These are phyloP conservation scores for Pecten maximus DNA, from an alignment of 2,888 invertebrate species.

Conservation along the genomic window DNA sequence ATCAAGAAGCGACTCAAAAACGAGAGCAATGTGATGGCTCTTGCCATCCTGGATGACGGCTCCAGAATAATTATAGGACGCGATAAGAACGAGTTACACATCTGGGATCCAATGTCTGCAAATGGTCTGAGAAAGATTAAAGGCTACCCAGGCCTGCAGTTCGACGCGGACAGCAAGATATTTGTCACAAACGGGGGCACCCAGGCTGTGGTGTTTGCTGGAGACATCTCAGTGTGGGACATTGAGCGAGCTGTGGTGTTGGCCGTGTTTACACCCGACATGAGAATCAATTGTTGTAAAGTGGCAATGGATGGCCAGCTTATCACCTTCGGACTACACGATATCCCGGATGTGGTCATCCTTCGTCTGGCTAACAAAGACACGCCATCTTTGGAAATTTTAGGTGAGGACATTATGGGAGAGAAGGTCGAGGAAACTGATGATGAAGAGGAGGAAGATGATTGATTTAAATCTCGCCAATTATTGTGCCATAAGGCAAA, in stretches of 20 bases:
- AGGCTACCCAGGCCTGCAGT: slow-evolving; percentile 73
- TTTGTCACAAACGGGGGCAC: slow-evolving; percentile 72
- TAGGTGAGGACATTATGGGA: slow-evolving; percentile 71
- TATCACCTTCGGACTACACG: slow-evolving; percentile 77
- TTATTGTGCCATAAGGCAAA: not conserved
- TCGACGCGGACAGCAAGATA: slow-evolving; percentile 73
- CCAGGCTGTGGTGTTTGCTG: slow-evolving; percentile 77
- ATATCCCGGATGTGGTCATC: slow-evolving; percentile 74
- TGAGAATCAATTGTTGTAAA: slow-evolving; percentile 74
- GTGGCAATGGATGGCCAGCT: slow-evolving; percentile 74
- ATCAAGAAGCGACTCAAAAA: slow-evolving; percentile 76
- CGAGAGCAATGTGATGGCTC: slow-evolving; percentile 78
- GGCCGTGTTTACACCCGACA: slow-evolving; percentile 80
- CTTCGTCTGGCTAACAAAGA: slow-evolving; percentile 67
- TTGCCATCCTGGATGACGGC: slow-evolving; percentile 77
- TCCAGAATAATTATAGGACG: slow-evolving; percentile 78
- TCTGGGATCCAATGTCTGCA: slow-evolving; percentile 77
- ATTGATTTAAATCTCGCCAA: slow-evolving; percentile 41
- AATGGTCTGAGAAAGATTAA: slow-evolving; percentile 71
- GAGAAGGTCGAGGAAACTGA: slow-evolving; percentile 72
- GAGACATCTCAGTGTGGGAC: slow-evolving; percentile 81
- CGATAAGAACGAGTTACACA: slow-evolving; percentile 74
- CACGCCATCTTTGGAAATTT: slow-evolving; percentile 61
- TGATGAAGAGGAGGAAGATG: slow-evolving; percentile 71
- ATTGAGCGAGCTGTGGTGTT: slow-evolving; percentile 71